Evolutionary conservation across 1,140 invertebrate species (phyloP).

Genomic region (Portunus trituberculatus): DNA sequence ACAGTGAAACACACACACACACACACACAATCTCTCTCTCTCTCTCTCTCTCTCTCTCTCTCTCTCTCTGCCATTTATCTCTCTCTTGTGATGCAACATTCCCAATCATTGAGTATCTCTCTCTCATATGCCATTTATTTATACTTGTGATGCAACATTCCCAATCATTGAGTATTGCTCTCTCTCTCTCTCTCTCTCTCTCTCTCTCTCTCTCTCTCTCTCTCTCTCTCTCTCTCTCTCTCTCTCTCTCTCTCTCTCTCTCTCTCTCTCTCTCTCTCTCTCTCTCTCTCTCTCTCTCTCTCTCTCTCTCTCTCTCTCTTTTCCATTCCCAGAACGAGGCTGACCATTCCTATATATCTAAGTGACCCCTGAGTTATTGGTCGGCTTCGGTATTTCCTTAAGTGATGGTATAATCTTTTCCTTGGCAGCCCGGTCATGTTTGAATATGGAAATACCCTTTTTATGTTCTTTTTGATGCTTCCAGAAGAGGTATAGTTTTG

Average conservation of each 20-base stretch:
- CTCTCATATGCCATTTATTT: neutral
- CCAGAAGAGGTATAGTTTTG: too few species aligned
- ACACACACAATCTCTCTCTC: too few species aligned
- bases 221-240: constrained; percentile 31
- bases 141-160: neutral
- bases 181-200: neutral
- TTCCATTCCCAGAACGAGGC: neutral
- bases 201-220: constrained; percentile 47
- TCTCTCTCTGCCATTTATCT: neutral
- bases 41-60: neutral
- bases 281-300: neutral
- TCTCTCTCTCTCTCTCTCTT: too few species aligned
- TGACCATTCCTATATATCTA: neutral
- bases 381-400: neutral
- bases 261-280: constrained; percentile 39
- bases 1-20: too few species aligned
- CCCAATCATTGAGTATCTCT: neutral
- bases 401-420: neutral
- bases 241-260: constrained; percentile 56
- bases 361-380: neutral
- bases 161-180: neutral
- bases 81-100: neutral
- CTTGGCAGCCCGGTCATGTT: neutral
- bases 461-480: neutral
- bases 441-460: neutral